Base-by-base conservation (phyloP, 2,888 invertebrate genomes). In the Sicus ferrugineus region DNA sequence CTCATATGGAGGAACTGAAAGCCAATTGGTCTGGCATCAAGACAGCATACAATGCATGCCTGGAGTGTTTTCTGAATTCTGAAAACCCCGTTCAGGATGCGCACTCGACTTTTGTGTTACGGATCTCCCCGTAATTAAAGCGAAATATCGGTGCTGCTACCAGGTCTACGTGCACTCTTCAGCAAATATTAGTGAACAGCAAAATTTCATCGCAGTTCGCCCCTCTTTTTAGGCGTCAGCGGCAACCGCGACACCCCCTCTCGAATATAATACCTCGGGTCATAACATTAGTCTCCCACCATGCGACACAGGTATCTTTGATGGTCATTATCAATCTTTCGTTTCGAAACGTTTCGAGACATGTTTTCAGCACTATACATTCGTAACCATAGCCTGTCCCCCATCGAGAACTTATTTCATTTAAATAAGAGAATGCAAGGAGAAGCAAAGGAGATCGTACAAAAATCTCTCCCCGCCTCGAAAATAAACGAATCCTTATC, bases 221-320 rank as follows among this genome's bases (percentile, higher is more conserved):
- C 38, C 38, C 38, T 34, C 38, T 34, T 11, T 6, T 9, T 34
- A 34, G 11, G 6, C 11, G 38, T 9, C 38, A 34, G 7, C 38
- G 38, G 38, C 11, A 11, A 34, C 23, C 34, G 16, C 16, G 6
- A 11, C 42, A 2, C 7, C 38, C 31, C 23, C 42, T 16, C 7
- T 19, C 26, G n/a, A 23, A 16, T 30, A n/a, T 1, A 46, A 7
- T n/a, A 30, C 21, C 6, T 9, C 56, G 2, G n/a, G 56, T 9
- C 56, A 30, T 9, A n/a, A 69, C 14, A 69, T 65, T 21, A 58
- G 38, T 16, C 14, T 69, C 11, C 69, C 58, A 16, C 58, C 64
- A 3, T 69, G 69, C n/a, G 69, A 69, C 28, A 64, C 58, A 0
- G 69, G 64, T 21, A 50, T 63, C 23, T 58, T 66, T 30, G 21